Base-by-base conservation (phyloP, 2,113 vertebrate genomes). In the Saccopteryx leptura region DNA sequence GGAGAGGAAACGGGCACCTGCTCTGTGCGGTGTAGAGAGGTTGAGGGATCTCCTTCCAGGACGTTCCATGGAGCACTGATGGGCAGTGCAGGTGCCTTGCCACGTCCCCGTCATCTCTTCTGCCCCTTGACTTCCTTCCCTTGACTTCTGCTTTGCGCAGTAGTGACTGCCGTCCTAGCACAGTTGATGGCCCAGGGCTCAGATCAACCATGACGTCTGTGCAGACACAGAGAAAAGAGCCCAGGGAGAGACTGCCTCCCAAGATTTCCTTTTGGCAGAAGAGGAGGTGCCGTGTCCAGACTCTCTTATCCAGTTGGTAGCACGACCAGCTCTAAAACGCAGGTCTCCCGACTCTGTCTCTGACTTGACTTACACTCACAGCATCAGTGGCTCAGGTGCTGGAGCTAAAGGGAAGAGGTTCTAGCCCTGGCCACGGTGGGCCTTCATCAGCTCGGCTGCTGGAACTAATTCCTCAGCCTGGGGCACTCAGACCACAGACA, bases 61-160 rank as follows among this genome's bases (percentile, higher is more conserved):
- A 60, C 0, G 0, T 74, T 48, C n/a, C 3, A 5, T 8, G 5
- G 31, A 85, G 19, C 33, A 3, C 50, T 12, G 1, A 24, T 7
- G 33, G 75, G 50, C 5, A 10, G 52, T 9, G 26, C 17, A 26
- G 24, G 1, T 1, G 24, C 72, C 56, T 89, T 4, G 7, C 26
- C 21, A 18, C 54, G 58, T 48, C 15, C 31, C 46, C 3, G 12
- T 1, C 52, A 76, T 69, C 72, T 18, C 17, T 63, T 17, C 15
- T n/a, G 26, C 8, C 28, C 54, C 39, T 48, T 82, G 80, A 28
- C 39, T 48, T 28, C 60, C 39, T 39, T 39, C 28, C 54, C 39
- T 48, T 82, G 80, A 28, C 39, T 48, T 28, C 60, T 88, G 69
- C 33, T 46, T 46, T 89, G 52, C 48, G 52, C n/a, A 15, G 12